Evolutionary conservation across 92 coral and sea anemone species (phyloP).

Genomic region (Chrysogorgia sp.): DNA sequence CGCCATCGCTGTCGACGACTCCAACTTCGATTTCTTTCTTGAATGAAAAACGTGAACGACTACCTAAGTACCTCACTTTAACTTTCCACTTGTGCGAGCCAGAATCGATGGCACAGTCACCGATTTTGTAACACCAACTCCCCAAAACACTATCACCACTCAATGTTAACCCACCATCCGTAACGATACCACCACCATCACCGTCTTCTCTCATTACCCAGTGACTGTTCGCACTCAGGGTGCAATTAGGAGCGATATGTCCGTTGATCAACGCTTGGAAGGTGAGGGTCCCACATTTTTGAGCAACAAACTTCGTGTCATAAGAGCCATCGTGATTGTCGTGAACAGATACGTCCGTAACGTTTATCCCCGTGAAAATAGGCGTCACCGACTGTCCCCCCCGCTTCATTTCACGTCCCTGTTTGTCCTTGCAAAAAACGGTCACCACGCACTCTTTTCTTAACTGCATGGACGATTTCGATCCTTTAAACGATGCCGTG

Average conservation of each 20-base stretch:
- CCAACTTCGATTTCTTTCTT: conserved; percentile 4
- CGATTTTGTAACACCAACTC: conserved; percentile 1
- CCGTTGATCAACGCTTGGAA: conserved; percentile 6
- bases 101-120: background rate
- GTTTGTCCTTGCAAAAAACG: conserved; percentile 5
- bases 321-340: background rate
- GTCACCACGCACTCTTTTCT: background rate
- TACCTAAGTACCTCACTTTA: background rate
- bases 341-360: background rate
- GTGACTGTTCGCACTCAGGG: background rate
- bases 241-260: background rate
- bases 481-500: background rate
- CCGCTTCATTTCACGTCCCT: background rate
- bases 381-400: conserved; percentile 1
- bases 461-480: background rate
- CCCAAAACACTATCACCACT: background rate
- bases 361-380: background rate
- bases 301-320: background rate
- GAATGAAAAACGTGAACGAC: background rate
- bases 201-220: background rate
- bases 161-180: background rate
- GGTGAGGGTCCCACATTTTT: background rate
- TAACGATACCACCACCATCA: background rate
- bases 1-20: background rate
- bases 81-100: background rate